Evolutionary conservation across 35 echinoderm and acorn worm genomes (phyloP).

Genomic region (Stichopus chloronotus): DNA sequence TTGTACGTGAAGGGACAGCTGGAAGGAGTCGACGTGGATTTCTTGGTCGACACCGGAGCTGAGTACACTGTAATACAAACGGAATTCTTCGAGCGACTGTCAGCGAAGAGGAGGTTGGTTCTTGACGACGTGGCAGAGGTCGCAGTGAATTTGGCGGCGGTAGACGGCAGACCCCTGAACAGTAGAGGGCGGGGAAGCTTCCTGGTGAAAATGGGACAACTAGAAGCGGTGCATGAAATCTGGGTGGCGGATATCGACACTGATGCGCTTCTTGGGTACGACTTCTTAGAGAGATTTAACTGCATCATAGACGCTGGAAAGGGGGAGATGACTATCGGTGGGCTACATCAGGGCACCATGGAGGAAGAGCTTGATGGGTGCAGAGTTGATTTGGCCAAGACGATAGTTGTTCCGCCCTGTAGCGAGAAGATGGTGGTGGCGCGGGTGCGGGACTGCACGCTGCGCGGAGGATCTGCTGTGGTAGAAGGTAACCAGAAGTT

Average conservation of each 20-base stretch:
- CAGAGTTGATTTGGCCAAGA: slow-evolving; percentile 12
- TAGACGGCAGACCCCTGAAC: slow-evolving; percentile 27
- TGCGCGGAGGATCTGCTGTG: neutral
- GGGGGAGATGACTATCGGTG: slow-evolving; percentile 13
- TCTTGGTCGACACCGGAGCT: slow-evolving; percentile 27
- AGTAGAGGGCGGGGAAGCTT: neutral
- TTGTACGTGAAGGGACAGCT: slow-evolving; percentile 29
- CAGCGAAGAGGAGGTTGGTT: neutral
- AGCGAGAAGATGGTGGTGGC: neutral
- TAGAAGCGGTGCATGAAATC: slow-evolving; percentile 21
- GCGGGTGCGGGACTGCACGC: neutral
- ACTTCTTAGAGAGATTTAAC: slow-evolving; percentile 14
- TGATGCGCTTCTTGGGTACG: slow-evolving; percentile 15
- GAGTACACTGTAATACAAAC: slow-evolving; percentile 20
- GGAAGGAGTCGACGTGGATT: neutral
- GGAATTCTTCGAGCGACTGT: neutral
- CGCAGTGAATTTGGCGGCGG: neutral
- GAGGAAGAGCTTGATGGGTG: neutral
- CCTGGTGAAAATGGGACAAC: neutral
- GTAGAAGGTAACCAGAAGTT: slow-evolving; percentile 14
- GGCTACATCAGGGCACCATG: neutral
- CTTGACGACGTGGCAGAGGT: neutral
- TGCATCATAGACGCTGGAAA: slow-evolving; percentile 19
- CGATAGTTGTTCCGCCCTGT: neutral
- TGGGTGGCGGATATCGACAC: slow-evolving; percentile 12